Conservation (phyloP, 2,113 vertebrate species). For the Cephalopterus ornatus region DNA sequence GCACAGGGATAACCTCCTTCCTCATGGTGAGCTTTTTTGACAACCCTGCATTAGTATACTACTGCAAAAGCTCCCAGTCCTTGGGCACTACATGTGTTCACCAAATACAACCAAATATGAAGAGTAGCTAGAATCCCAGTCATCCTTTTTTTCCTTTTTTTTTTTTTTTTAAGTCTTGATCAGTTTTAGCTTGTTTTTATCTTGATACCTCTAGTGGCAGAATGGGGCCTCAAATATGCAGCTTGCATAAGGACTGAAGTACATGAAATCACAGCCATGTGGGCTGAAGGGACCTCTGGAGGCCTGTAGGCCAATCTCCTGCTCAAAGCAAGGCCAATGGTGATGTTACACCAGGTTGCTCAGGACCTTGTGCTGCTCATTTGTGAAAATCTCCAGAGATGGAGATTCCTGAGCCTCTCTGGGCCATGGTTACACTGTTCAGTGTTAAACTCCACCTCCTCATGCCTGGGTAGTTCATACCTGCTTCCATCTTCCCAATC, state of each 20-base stretch:
- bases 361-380: not conserved
- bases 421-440: not conserved
- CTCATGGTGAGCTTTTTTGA: not conserved
- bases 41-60: not conserved
- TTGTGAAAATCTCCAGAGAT: not conserved
- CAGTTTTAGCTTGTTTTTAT: not conserved
- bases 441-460: not conserved
- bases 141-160: not conserved
- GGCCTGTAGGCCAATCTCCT: not conserved
- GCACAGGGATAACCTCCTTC: not conserved
- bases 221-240: not conserved
- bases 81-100: not conserved
- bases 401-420: not conserved
- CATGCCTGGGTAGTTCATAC: not conserved
- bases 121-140: not conserved
- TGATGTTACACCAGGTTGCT: not conserved
- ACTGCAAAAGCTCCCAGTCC: not conserved
- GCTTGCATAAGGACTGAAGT: not conserved
- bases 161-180: not conserved
- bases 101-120: not conserved
- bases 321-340: not conserved
- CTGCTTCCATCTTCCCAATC: not conserved
- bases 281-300: not conserved
- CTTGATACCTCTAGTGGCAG: not conserved
- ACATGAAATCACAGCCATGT: not conserved